Base-by-base conservation (phyloP, 2,888 invertebrate genomes). In the Monochamus alternatus region DNA sequence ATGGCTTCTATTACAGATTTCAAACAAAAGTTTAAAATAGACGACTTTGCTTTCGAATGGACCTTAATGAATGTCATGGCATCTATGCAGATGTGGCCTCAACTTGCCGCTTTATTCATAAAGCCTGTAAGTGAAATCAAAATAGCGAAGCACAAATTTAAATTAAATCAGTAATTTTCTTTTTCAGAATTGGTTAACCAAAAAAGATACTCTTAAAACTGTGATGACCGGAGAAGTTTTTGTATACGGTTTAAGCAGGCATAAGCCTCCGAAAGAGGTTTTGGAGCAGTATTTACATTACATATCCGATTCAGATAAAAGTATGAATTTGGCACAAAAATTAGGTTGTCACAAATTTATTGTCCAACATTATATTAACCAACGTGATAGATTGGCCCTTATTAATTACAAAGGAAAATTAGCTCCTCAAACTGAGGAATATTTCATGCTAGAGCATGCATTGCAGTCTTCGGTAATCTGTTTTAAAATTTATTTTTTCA, bases 371-470 rank as follows among this genome's bases (percentile, higher is more conserved):
- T 86, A 90, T 51, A 90, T 91, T 0, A 90, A 91, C 58, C 93
- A 93, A 85, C 92, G 92, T 76, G 94, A 95, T 86, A 89, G 93
- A 55, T 84, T 89, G 0, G 90, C 92, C 0, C 88, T 95, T 5
- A 89, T 92, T 3, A 91, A 91, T 79, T 94, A 94, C 83, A 93
- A 92, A 85, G 91, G 91, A 82, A 90, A 91, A 3, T 87, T 94
- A 2, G 90, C 90, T 68, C 91, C 92, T 0, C 92, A 93, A 79
- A 92, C 93, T 0, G 94, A 95, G 81, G 94, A 94, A 84, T 93
- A 93, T 81, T 93, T 94, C 81, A 91, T 94, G 75, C 94, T 94
- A 55, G 95, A 95, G 82, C 94, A 93, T 83, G 92, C 93, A 1
- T 87, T 96, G 0, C 84, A 82, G 73, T 82, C 84, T 66, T 68